phyloP scores from a whole-genome alignment of 2,113 vertebrate genomes.

The Oryzias javanicus region DNA sequence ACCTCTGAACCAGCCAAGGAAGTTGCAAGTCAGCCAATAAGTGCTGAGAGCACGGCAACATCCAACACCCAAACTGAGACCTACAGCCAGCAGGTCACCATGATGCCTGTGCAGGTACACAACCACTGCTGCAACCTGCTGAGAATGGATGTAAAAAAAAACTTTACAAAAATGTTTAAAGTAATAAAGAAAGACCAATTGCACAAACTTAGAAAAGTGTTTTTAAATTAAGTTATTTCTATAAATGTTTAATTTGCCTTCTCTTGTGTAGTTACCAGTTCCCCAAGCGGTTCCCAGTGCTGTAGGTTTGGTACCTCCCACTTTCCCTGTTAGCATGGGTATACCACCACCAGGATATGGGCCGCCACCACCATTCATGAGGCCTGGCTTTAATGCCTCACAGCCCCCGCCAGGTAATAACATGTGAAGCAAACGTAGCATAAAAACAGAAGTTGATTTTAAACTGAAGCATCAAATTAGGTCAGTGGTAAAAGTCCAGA shows the following conservation, averaged over 20 bases:
- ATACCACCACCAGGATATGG: constrained; percentile 95
- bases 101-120: constrained; percentile 90
- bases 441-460: too few relatives aligned
- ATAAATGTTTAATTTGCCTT: neutral
- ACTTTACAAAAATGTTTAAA: neutral
- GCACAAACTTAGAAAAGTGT: too few relatives aligned
- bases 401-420: constrained; percentile 93
- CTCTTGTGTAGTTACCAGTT: constrained; percentile 85
- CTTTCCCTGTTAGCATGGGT: constrained; percentile 91
- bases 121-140: neutral
- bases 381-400: constrained; percentile 90
- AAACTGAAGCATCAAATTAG: too few relatives aligned
- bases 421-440: neutral
- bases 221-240: neutral
- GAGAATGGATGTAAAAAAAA: neutral
- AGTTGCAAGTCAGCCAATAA: constrained; percentile 73
- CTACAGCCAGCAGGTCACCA: constrained; percentile 89
- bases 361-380: constrained; percentile 89
- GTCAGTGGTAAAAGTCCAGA: too few relatives aligned
- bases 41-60: constrained; percentile 76
- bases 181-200: too few relatives aligned
- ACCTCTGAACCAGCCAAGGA: constrained; percentile 84
- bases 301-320: constrained; percentile 91
- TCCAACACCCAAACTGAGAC: constrained; percentile 84
- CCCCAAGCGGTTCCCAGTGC: constrained; percentile 86